Evolutionary conservation across 2,888 invertebrate genomes (phyloP), one percentile per base, ranked within the genome.

Genomic region (Pterostichus madidus): DNA sequence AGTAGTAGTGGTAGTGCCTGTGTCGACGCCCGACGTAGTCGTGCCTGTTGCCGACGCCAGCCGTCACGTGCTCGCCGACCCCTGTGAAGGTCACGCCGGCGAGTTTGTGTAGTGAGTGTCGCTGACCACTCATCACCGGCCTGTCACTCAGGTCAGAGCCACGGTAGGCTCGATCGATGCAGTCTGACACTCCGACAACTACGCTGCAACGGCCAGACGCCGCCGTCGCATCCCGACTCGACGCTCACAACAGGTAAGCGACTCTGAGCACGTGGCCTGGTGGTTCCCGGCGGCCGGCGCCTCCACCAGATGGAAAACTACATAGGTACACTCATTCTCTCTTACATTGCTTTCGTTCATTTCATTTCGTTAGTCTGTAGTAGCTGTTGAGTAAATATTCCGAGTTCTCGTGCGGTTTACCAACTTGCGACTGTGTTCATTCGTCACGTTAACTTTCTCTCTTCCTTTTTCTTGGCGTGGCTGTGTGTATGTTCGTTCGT

Each of bases 81-180:
- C 77, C 44, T 35, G 76, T 31, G 59, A 71, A 71, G 68, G 68
- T 71, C 68, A 71, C 32, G 5, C 68, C 15, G 56, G 13, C 8
- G 44, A n/a, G 44, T 71, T 24, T 52, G 13, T 32, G 31, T 64
- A 13, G 61, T 44, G 15, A 75, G 56, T 78, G 61, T 71, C 39
- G 39, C 39, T 8, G 7, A 8, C 39, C 39, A 39, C 39, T 39
- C 39, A 39, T 39, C 39, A 39, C 80, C 78, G 77, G 75, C 78
- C 75, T 76, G 76, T 82, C 82, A 75, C 75, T 82, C 82, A 82
- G 82, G 82, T 82, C 82, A 75, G 46, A 75, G 82, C 82, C 82
- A 82, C 82, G 76, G 84, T 86, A 87, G 86, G 87, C 86, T 84
- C 88, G 87, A 88, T 88, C 88, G 88, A 88, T 88, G 88, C 87